Conservation (phyloP, 2,797 vertebrate genomes). For the Sebastes steindachneri region DNA sequence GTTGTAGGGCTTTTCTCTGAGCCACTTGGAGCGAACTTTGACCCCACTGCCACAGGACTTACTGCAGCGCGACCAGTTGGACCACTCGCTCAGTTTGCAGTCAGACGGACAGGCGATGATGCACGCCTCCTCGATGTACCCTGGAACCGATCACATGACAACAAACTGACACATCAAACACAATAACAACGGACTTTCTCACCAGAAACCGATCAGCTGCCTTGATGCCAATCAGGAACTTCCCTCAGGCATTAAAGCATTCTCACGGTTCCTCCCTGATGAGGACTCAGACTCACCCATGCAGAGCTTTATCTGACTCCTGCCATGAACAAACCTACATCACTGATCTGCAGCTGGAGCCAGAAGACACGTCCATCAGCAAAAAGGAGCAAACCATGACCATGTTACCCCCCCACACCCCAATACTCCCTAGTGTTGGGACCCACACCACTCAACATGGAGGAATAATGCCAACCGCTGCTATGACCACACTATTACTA, state of each 20-base stretch:
- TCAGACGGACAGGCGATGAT: conserved; percentile 97
- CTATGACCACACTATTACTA: no score
- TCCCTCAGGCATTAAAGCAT: neutral
- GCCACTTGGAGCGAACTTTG: conserved; percentile 98
- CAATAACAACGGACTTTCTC: neutral
- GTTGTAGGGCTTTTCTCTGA: conserved; percentile 97
- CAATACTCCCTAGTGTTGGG: no score
- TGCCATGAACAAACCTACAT: neutral
- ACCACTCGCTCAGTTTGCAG: conserved; percentile 99
- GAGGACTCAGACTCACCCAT: neutral
- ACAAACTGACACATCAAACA: neutral
- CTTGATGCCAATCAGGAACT: neutral
- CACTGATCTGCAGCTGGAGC: no score
- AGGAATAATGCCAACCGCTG: no score
- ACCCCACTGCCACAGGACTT: conserved; percentile 98
- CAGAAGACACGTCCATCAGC: no score
- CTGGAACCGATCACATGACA: conserved; percentile 67
- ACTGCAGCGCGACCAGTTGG: conserved; percentile 98
- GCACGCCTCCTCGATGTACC: conserved; percentile 98
- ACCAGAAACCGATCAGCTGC: neutral
- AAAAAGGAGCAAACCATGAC: no score
- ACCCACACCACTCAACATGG: no score
- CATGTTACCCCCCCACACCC: no score
- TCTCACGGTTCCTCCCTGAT: neutral
- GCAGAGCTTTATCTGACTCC: neutral